Percentiles rank a stretch among this genome's conserved stretches.
Evolutionary conservation across 2,797 vertebrate genomes (phyloP).

Genomic region (Leucoraja ocellata): DNA sequence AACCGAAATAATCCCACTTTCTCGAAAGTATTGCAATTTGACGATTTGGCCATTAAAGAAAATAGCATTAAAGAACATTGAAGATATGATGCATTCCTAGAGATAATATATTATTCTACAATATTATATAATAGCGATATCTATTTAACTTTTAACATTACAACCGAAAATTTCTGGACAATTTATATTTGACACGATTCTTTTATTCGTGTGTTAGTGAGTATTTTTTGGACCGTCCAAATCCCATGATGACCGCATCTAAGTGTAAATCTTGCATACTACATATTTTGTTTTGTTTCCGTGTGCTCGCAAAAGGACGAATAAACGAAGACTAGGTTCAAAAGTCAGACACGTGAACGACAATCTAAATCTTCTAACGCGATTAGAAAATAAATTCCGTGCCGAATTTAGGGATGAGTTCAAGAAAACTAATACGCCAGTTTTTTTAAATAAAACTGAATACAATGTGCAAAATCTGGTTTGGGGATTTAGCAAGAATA

Average conservation of each 20-base stretch:
- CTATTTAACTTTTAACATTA: no score
- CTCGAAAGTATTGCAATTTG: no score
- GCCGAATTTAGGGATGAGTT: background rate
- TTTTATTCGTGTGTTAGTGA: background rate
- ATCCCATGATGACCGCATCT: background rate
- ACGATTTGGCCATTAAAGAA: no score
- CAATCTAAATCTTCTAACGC: background rate
- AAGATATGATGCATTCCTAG: background rate
- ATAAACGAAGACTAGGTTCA: background rate
- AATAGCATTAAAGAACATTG: no score
- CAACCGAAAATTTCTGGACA: background rate
- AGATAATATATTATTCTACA: background rate
- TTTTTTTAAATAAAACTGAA: background rate
- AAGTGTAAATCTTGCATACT: background rate
- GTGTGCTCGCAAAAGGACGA: background rate
- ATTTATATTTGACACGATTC: background rate
- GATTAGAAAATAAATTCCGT: background rate
- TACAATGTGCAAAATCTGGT: background rate
- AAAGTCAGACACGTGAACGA: background rate
- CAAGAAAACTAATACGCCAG: background rate
- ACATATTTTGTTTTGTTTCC: background rate
- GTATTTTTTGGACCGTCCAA: background rate
- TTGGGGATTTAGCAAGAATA: background rate
- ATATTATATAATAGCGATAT: background rate
- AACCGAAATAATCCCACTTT: background rate